Evolutionary conservation across 2,797 vertebrate species (phyloP), one percentile per base, ranked within the genome.

Genomic region (Dryobates pubescens): DNA sequence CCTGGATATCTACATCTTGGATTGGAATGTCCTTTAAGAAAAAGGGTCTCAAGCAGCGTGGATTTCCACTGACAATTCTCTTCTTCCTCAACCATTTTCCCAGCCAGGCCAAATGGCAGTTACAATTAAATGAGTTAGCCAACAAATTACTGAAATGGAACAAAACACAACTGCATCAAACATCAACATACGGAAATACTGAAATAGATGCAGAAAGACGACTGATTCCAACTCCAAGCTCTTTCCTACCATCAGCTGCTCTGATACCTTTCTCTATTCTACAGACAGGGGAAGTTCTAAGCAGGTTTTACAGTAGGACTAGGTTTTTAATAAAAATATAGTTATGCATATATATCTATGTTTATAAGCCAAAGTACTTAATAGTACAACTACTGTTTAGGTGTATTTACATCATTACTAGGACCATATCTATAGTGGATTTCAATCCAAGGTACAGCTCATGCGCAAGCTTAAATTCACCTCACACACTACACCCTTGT

Each of bases 1-100:
- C 99, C 14, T 99, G 99, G 27, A 97, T 93, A 45, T 99, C 99
- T 78, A 99, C 99, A 10, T 99, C 99, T 97, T 99, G 99, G 96
- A 99, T 99, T 78, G 99, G 99, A 94, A 99, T 99, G 97, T 99
- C 99, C 96, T 99, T 99, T 70, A 99, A 98, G 97, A 99, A 99
- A 95, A 98, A 98, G 0, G 99, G 99, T 63, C 98, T 99, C 97
- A 99, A 98, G 96, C 99, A 99, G 86, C 99, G 98, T 77, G 99
- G 99, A 97, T 99, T 99, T 94, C 99, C 99, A 30, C 99, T 99
- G 85, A 99, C 99, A 74, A 99, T 98, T 56, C 99, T 97, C 58
- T 99, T 98, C 97, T 98, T 99, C 97, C 99, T 98, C 88, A 99
- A 95, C 99, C 99, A 99, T 92, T 98, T 98, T 71, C 99, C 99